phyloP scores from a whole-genome alignment of 2,888 invertebrate genomes.

The Acleris laterana region DNA sequence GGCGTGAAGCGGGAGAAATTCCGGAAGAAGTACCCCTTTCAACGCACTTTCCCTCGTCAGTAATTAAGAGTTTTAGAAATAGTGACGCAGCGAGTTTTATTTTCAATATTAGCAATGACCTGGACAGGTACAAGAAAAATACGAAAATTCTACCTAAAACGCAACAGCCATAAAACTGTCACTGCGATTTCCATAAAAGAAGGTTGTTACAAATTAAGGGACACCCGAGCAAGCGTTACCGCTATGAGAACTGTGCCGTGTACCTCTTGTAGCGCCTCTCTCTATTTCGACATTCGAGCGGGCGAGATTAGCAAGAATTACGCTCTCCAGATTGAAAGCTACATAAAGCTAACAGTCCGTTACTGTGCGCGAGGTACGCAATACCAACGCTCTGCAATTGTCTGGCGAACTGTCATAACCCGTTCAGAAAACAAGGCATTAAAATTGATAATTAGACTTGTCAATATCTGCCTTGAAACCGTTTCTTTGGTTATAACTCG shows the following conservation, averaged over 20 bases:
- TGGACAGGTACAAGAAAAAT: too few species aligned
- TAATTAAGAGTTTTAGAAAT: too few species aligned
- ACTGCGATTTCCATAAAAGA: constrained; percentile 21
- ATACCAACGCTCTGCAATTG: constrained; percentile 11
- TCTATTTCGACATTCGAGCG: constrained; percentile 35
- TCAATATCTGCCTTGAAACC: not conserved
- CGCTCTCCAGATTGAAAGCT: constrained; percentile 32
- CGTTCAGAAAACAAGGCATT: not conserved
- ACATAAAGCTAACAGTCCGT: constrained; percentile 19
- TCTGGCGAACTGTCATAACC: constrained; percentile 1
- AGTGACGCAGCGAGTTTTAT: too few species aligned
- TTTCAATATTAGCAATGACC: too few species aligned
- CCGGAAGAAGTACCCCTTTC: too few species aligned
- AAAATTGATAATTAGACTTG: not conserved
- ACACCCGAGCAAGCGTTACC: constrained; percentile 11
- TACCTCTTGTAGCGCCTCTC: constrained; percentile 26
- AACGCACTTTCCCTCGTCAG: too few species aligned
- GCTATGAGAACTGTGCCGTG: constrained; percentile 30
- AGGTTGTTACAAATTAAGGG: constrained; percentile 25
- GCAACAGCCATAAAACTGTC: not conserved
- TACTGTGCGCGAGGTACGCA: constrained; percentile 24
- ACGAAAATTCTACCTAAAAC: not conserved
- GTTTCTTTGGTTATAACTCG: too few species aligned
- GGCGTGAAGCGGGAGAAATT: too few species aligned
- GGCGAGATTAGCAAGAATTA: constrained; percentile 32